Base-by-base conservation (phyloP, 2,888 invertebrate genomes). In the Archaeoteleia sp. region DNA sequence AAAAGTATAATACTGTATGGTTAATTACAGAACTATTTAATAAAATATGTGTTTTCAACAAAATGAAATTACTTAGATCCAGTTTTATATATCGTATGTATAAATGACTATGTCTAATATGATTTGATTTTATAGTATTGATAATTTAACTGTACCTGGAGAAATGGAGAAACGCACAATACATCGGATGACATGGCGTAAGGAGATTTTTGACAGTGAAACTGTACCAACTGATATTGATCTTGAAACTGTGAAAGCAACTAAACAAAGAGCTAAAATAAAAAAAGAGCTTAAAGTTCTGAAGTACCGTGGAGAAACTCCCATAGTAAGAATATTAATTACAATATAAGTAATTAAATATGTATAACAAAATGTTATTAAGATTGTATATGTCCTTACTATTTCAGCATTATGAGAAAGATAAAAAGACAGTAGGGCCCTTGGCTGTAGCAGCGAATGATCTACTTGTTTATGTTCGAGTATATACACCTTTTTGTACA, bases 401-500 rank as follows among this genome's bases (percentile, higher is more conserved):
- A 5, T 43, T 45, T 12, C 9, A 54, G 63, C 37, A 53, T 30
- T 55, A 51, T 46, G 62, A 63, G 5, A 43, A 53, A 29, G 7
- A 37, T 7, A n/a, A 42, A n/a, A 12, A 7, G 1, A 8, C 20
- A 1, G 9, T 20, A 5, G 53, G 49, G n/a, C 13, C 48, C 0
- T 6, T 7, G 2, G 70, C 74, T 23, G 37, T 66, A 10, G 84
- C 86, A 8, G 84, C 82, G 7, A 72, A 81, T 10, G 87, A 89
- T 46, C 72, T 87, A 2, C 70, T 88, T 12, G 69, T 89, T 8
- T 85, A 78, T 3, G 73, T 89, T 10, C 85, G 88, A 17, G 74
- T 89, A n/a, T 89, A 89, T 72, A 77, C 86, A 15, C 89, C 89
- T 1, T 87, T 87, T 32, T 68, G 77, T 1, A 74, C 45, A 4